Percentiles rank a stretch among this genome's conserved stretches.
Conservation (phyloP, 2,888 invertebrate species). For the Bombyx huttoni region DNA sequence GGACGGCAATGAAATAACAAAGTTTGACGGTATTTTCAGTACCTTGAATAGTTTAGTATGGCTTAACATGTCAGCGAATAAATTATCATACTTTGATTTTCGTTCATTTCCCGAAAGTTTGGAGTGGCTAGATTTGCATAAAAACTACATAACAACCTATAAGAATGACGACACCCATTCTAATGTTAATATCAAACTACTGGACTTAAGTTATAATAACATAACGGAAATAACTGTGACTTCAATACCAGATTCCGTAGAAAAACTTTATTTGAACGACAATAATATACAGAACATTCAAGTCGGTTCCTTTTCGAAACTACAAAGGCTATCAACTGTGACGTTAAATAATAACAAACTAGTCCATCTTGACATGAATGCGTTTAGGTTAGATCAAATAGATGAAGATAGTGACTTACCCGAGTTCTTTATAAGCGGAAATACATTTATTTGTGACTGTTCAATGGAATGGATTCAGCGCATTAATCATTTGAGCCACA, state of each 20-base stretch:
- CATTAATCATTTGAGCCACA: slow-evolving; percentile 83
- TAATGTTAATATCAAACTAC: slow-evolving; percentile 76
- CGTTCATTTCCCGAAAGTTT: slow-evolving; percentile 80
- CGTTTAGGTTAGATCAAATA: slow-evolving; percentile 78
- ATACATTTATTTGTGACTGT: slow-evolving; percentile 90
- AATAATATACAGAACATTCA: slow-evolving; percentile 79
- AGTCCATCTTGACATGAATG: slow-evolving; percentile 79
- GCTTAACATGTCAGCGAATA: slow-evolving; percentile 86
- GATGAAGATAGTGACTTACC: slow-evolving; percentile 80
- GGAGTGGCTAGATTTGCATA: slow-evolving; percentile 85
- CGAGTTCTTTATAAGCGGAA: slow-evolving; percentile 85
- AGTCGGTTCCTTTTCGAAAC: slow-evolving; percentile 79
- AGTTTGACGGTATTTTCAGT: slow-evolving; percentile 78
- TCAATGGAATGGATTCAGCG: slow-evolving; percentile 89
- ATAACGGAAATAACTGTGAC: slow-evolving; percentile 77
- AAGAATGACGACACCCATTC: slow-evolving; percentile 69
- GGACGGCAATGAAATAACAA: slow-evolving; percentile 85
- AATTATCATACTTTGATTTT: slow-evolving; percentile 82
- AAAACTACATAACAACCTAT: slow-evolving; percentile 79
- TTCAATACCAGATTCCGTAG: slow-evolving; percentile 80
- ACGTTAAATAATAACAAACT: slow-evolving; percentile 83
- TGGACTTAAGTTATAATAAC: slow-evolving; percentile 82
- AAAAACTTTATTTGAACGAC: slow-evolving; percentile 81
- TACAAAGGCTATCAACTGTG: slow-evolving; percentile 79
- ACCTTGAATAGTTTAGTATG: slow-evolving; percentile 80